These are phyloP conservation scores for Leucosticte australis DNA, from an alignment of 2,113 vertebrate species.

Conservation along the genomic window DNA sequence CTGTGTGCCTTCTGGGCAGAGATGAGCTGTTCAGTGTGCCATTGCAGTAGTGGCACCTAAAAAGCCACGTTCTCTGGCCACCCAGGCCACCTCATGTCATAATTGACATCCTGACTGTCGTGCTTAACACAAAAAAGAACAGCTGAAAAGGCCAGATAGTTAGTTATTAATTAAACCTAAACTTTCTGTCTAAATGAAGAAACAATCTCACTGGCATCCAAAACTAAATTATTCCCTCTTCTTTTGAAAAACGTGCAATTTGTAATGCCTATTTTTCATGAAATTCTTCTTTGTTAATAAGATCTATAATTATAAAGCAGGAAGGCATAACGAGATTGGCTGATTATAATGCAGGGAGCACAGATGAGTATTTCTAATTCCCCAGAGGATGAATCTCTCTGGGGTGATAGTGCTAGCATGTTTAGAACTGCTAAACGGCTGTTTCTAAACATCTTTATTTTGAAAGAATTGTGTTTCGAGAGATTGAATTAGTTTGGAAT, in stretches of 20 bases:
- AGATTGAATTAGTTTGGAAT: background rate
- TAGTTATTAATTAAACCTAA: background rate
- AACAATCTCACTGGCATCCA: background rate
- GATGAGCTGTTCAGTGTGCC: background rate
- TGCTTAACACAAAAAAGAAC: background rate
- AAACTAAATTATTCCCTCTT: background rate
- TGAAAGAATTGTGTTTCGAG: background rate
- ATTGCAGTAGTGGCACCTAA: background rate
- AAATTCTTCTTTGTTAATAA: slow-evolving; percentile 57
- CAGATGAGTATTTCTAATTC: slow-evolving; percentile 34
- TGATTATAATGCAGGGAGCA: slow-evolving; percentile 28
- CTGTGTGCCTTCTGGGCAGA: background rate
- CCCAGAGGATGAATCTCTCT: background rate
- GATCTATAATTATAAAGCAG: slow-evolving; percentile 67
- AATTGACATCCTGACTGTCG: background rate
- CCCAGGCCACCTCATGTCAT: background rate
- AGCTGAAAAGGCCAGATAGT: background rate
- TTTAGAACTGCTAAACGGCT: background rate
- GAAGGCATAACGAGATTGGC: slow-evolving; percentile 46
- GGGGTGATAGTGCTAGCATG: background rate
- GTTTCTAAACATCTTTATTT: slow-evolving; percentile 46
- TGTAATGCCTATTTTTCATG: slow-evolving; percentile 51
- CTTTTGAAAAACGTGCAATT: slow-evolving; percentile 15
- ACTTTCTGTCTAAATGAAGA: background rate
- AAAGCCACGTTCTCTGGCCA: background rate